Conservation (phyloP, 1,140 invertebrate species). For the Pinna nobilis region DNA sequence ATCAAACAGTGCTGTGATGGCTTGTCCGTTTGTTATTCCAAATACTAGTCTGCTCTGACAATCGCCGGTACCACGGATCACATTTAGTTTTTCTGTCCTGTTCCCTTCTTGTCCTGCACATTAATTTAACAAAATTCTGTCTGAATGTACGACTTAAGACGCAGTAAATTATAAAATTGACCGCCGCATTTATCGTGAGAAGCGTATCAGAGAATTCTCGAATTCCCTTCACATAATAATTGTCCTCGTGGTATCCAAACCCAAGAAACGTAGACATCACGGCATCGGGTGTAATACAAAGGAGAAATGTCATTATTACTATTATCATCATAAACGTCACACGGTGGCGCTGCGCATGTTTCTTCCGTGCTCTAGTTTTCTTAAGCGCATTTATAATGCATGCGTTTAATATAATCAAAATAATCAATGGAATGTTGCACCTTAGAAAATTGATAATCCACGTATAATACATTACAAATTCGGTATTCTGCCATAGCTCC, state of each 20-base stretch:
- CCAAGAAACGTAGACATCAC: constrained; percentile 76
- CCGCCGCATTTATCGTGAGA: constrained; percentile 82
- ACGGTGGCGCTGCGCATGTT: constrained; percentile 66
- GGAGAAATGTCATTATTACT: constrained; percentile 84
- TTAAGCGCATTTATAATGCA: constrained; percentile 82
- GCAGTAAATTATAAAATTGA: constrained; percentile 87
- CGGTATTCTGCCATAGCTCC: constrained; percentile 75
- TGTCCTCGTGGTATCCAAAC: constrained; percentile 71
- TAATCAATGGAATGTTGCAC: constrained; percentile 78
- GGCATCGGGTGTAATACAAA: constrained; percentile 85
- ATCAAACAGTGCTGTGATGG: not conserved
- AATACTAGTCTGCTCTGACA: not conserved
- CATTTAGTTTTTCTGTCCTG: too few relatives aligned
- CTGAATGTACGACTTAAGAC: constrained; percentile 86
- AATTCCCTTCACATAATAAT: constrained; percentile 76
- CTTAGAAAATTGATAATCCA: constrained; percentile 81
- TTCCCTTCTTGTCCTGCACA: too few relatives aligned
- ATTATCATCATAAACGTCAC: constrained; percentile 86
- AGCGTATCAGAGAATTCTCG: constrained; percentile 86
- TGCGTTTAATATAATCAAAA: constrained; percentile 76
- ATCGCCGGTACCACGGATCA: not conserved
- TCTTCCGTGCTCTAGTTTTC: constrained; percentile 53
- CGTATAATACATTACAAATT: constrained; percentile 80
- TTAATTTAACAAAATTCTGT: constrained; percentile 55
- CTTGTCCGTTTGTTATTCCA: not conserved